These are phyloP conservation scores for Sciurus carolinensis DNA, from an alignment of 2,797 vertebrate species.

Conservation along the genomic window DNA sequence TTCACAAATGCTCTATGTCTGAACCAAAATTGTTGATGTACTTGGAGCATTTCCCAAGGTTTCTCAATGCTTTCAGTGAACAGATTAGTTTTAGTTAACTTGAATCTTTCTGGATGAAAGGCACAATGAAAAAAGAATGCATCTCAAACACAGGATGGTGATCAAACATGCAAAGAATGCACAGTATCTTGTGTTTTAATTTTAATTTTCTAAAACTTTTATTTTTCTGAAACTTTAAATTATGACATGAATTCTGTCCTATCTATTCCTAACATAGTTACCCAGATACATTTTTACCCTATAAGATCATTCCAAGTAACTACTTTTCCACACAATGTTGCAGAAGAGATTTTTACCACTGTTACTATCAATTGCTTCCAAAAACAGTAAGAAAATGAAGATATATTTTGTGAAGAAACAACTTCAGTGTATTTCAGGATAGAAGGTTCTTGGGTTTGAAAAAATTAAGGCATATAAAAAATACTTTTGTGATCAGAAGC, in stretches of 20 bases:
- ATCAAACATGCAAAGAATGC: not conserved
- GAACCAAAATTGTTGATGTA: conserved; percentile 65
- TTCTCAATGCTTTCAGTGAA: conserved; percentile 42
- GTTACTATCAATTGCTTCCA: not conserved
- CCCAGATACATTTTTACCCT: not conserved
- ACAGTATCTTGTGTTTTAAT: not conserved
- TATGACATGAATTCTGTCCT: not conserved
- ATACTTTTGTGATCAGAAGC: not conserved
- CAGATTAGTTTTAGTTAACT: not conserved
- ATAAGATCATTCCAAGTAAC: not conserved
- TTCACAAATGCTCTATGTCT: conserved; percentile 70
- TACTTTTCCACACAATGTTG: not conserved
- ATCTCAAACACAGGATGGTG: conserved; percentile 7
- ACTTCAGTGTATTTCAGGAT: not conserved
- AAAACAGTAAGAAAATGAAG: conserved; percentile 35
- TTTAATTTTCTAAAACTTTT: not conserved
- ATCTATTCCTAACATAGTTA: not conserved
- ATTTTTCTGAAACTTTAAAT: not conserved
- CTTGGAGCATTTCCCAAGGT: conserved; percentile 19
- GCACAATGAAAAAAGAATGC: not conserved
- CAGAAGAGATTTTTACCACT: not conserved
- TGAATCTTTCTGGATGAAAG: conserved; percentile 65
- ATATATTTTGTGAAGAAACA: conserved; percentile 2
- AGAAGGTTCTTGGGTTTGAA: not conserved
- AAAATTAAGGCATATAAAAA: not conserved